Percentiles rank a stretch among this genome's conserved stretches.
These are phyloP conservation scores for Prionace glauca DNA, from an alignment of 2,797 vertebrate genomes.

Conservation along the genomic window DNA sequence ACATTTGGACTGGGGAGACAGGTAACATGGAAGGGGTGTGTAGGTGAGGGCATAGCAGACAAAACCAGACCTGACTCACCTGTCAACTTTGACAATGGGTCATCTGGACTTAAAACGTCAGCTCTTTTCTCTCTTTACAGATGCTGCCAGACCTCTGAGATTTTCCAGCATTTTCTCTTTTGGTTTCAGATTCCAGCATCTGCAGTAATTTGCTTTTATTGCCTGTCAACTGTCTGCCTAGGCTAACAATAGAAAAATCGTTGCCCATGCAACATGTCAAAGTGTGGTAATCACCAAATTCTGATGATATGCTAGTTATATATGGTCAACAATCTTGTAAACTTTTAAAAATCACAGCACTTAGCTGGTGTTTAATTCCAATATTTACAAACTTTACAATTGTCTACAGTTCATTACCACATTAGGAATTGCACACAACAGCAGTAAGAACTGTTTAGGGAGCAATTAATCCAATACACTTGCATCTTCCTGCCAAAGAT, in stretches of 20 bases:
- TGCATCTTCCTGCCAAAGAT: not conserved
- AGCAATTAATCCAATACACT: not conserved
- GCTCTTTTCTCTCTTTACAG: too few species aligned
- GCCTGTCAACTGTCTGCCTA: not conserved
- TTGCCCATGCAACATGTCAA: not conserved
- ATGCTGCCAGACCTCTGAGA: too few species aligned
- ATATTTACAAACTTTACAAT: conserved; percentile 15
- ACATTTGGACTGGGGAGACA: not conserved
- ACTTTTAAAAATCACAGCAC: not conserved
- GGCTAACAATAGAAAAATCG: not conserved
- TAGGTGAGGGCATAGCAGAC: not conserved
- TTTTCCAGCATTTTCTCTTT: too few species aligned
- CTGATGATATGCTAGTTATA: not conserved
- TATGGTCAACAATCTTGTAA: not conserved
- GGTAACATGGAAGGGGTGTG: not conserved
- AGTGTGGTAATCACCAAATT: not conserved
- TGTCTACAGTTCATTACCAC: not conserved
- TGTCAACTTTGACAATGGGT: too few species aligned
- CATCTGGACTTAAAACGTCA: too few species aligned
- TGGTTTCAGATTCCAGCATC: too few species aligned
- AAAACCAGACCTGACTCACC: not conserved
- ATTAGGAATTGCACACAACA: not conserved
- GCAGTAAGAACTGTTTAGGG: not conserved
- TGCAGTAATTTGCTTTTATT: too few species aligned
- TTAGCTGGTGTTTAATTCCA: not conserved